Evolutionary conservation across 2,888 invertebrate genomes (phyloP).

Genomic region (Uropetala carovei): DNA sequence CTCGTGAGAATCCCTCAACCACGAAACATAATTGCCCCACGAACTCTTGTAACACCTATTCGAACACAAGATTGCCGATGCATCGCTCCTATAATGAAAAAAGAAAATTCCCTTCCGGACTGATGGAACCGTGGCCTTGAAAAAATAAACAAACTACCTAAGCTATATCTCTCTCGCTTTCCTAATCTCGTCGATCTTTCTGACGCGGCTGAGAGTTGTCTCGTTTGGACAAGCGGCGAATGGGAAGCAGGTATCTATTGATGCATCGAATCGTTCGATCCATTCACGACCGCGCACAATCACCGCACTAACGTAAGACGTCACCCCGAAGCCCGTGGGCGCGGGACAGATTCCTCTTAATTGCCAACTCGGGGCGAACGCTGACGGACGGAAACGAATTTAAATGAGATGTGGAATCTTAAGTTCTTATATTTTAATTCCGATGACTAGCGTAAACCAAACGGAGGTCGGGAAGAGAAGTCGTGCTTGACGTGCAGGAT

Average conservation of each 20-base stretch:
- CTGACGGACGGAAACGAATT: background rate
- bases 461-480: background rate
- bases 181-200: no score
- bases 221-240: background rate
- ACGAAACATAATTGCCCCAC: no score
- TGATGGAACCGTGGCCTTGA: background rate
- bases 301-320: background rate
- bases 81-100: background rate
- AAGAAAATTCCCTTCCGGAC: background rate
- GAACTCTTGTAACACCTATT: background rate
- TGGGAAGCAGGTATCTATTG: slow-evolving; percentile 23
- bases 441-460: no score
- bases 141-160: background rate
- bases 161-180: background rate
- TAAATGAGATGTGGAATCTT: background rate
- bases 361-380: background rate
- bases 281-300: background rate
- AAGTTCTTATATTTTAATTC: no score
- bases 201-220: background rate
- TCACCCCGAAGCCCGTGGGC: background rate
- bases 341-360: background rate
- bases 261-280: background rate
- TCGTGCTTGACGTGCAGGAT: background rate
- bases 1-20: no score
- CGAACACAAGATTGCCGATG: background rate